These are phyloP conservation scores for Gymnodraco acuticeps DNA, from an alignment of 2,797 vertebrate species.

Conservation along the genomic window DNA sequence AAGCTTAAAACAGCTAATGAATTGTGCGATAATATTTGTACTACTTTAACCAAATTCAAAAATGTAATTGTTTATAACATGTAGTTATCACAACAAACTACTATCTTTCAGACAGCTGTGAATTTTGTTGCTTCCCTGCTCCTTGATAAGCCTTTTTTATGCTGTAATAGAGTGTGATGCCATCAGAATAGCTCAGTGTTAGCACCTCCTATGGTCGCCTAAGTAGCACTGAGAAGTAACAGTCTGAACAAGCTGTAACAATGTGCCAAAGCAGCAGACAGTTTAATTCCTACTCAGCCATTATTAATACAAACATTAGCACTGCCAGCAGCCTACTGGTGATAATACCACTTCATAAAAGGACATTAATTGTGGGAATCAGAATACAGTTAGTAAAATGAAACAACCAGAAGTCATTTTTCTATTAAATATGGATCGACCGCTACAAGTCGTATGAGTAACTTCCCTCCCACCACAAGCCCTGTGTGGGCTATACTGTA, in stretches of 20 bases:
- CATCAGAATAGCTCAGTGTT: constrained; percentile 6
- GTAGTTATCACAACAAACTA: background rate
- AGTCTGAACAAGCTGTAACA: background rate
- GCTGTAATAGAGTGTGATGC: background rate
- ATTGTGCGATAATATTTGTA: background rate
- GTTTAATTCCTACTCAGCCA: constrained; percentile 9
- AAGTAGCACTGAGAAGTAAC: constrained; percentile 7
- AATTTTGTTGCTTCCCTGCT: background rate
- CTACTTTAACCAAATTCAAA: background rate
- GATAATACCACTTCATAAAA: constrained; percentile 16
- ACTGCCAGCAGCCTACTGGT: constrained; percentile 17
- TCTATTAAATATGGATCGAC: constrained; percentile 42
- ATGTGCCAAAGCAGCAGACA: constrained; percentile 28
- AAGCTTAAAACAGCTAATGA: background rate
- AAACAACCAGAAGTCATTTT: constrained; percentile 33
- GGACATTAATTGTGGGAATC: background rate
- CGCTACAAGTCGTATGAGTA: constrained; percentile 65
- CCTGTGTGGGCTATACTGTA: constrained; percentile 46
- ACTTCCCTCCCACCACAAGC: constrained; percentile 56
- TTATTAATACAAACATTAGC: constrained; percentile 26
- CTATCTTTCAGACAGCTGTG: background rate
- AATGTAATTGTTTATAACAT: background rate
- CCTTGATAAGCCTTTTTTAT: constrained; percentile 2
- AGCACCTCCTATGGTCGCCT: background rate
- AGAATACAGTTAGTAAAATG: constrained; percentile 1